Conservation (phyloP, 2,113 vertebrate species). For the Pao palembangensis region DNA sequence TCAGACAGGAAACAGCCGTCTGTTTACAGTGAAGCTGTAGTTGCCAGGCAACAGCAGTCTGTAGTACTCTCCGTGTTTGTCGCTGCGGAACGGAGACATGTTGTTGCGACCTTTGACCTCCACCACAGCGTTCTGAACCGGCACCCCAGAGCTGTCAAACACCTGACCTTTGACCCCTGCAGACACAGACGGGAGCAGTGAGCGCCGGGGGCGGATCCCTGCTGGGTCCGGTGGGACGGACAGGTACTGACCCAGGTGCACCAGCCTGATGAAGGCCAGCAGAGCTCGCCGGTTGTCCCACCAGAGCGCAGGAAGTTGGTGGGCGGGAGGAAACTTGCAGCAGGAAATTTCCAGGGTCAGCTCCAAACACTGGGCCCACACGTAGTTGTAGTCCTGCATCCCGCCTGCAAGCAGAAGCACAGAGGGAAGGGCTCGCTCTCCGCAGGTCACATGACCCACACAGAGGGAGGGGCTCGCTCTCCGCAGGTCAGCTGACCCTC, state of each 20-base stretch:
- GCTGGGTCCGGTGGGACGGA: not conserved
- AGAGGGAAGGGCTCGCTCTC: not conserved
- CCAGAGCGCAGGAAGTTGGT: conserved; percentile 81
- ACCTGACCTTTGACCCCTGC: conserved; percentile 92
- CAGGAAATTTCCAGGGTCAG: conserved; percentile 92
- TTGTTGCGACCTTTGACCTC: conserved; percentile 82
- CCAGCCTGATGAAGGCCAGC: conserved; percentile 86
- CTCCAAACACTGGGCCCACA: conserved; percentile 93
- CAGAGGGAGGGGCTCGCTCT: not conserved
- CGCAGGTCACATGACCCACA: too few relatives aligned
- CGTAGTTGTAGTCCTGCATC: conserved; percentile 98
- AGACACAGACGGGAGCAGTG: not conserved
- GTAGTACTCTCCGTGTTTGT: conserved; percentile 87
- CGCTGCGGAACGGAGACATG: conserved; percentile 83
- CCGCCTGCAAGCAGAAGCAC: conserved; percentile 76
- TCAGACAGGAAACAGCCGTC: not conserved
- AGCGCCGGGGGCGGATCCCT: too few relatives aligned
- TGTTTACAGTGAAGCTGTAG: conserved; percentile 83
- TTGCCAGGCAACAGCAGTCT: conserved; percentile 86
- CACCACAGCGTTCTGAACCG: conserved; percentile 80
- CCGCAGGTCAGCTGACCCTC: too few relatives aligned
- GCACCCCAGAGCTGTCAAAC: conserved; percentile 69
- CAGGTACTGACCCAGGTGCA: conserved; percentile 83
- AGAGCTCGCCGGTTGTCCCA: conserved; percentile 81
- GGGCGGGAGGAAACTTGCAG: conserved; percentile 86